phyloP scores from a whole-genome alignment of 2,888 invertebrate genomes.

The Amiota communis region DNA sequence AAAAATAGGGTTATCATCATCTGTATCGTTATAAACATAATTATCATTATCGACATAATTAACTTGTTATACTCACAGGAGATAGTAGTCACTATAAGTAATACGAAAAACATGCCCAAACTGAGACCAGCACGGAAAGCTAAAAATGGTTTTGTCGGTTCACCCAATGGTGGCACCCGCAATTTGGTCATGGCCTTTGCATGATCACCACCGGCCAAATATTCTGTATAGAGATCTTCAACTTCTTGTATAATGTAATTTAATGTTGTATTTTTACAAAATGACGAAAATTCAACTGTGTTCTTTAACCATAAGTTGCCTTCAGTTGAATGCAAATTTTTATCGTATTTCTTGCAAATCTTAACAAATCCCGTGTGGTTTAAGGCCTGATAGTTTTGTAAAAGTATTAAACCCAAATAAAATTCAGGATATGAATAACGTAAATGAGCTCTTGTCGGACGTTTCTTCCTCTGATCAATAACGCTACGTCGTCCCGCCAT shows the following conservation, averaged over 20 bases:
- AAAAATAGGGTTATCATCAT: neutral
- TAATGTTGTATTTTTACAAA: constrained; percentile 76
- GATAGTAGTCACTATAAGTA: constrained; percentile 85
- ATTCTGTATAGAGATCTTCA: constrained; percentile 86
- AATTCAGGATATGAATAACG: constrained; percentile 98
- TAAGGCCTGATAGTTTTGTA: constrained; percentile 97
- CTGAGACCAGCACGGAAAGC: constrained; percentile 96
- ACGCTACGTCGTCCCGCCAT: constrained; percentile 30
- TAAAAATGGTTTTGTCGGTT: constrained; percentile 87
- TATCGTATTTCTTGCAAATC: constrained; percentile 99
- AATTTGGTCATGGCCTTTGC: constrained; percentile 97
- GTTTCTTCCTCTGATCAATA: constrained; percentile 39
- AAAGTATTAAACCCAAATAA: constrained; percentile 92
- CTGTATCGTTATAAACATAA: neutral
- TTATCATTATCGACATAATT: neutral
- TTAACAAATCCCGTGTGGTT: constrained; percentile 98
- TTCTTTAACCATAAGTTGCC: constrained; percentile 94
- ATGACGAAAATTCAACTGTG: constrained; percentile 79
- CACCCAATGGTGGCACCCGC: constrained; percentile 94
- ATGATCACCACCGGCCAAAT: constrained; percentile 91
- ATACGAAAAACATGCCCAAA: constrained; percentile 90
- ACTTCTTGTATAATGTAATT: constrained; percentile 78
- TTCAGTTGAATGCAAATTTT: constrained; percentile 83
- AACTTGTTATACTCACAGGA: constrained; percentile 77
- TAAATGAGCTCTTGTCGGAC: constrained; percentile 52